phyloP scores from a whole-genome alignment of 2,113 vertebrate genomes.

The Haemorhous mexicanus region DNA sequence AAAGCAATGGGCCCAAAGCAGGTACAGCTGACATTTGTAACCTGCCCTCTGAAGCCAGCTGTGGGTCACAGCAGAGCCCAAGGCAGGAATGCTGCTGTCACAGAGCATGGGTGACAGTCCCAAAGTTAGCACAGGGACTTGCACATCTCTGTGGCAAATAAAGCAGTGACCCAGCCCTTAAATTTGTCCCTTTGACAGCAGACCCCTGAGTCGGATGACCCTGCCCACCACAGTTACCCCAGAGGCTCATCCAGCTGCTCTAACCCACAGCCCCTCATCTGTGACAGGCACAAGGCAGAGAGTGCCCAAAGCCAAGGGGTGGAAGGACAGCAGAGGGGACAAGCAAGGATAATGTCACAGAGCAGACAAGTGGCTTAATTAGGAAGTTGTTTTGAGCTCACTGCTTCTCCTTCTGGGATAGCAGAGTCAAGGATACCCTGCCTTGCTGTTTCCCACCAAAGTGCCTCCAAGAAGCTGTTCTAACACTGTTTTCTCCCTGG shows the following conservation, averaged over 20 bases:
- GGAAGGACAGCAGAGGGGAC: background rate
- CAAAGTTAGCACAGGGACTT: fast-evolving
- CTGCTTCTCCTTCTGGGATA: background rate
- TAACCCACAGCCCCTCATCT: background rate
- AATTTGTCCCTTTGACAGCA: background rate
- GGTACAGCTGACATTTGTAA: fast-evolving
- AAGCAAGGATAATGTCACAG: background rate
- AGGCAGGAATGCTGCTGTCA: fast-evolving
- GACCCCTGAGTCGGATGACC: fast-evolving
- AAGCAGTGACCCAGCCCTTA: background rate
- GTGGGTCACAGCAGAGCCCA: background rate
- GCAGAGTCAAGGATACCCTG: background rate
- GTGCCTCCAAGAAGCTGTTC: background rate
- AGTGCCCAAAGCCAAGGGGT: background rate
- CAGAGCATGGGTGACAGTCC: background rate
- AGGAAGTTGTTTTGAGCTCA: background rate
- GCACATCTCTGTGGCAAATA: background rate
- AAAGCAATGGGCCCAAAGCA: background rate
- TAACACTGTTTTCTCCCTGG: fast-evolving
- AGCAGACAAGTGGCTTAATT: background rate
- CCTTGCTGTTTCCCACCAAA: fast-evolving
- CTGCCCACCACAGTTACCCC: background rate
- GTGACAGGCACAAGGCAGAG: background rate
- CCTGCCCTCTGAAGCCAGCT: background rate
- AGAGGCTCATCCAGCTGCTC: background rate